These are phyloP conservation scores for Pachydiplax longipennis DNA, from an alignment of 2,888 invertebrate species.

Conservation along the genomic window DNA sequence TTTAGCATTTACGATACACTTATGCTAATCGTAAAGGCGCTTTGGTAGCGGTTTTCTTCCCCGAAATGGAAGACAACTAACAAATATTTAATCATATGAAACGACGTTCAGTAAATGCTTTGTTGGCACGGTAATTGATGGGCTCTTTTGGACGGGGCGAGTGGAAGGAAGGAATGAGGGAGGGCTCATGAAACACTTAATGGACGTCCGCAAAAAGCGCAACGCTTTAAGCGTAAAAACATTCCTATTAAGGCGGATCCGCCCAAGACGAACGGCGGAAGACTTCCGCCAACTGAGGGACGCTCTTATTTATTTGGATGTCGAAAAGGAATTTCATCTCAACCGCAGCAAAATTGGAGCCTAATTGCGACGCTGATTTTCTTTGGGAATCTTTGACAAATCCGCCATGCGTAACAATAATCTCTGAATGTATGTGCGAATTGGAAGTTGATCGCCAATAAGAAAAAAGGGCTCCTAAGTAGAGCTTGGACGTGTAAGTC, in stretches of 20 bases:
- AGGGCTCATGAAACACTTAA: not conserved
- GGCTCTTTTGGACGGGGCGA: not conserved
- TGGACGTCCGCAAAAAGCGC: not conserved
- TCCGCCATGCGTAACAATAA: too few relatives aligned
- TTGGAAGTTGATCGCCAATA: too few relatives aligned
- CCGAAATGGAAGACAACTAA: not conserved
- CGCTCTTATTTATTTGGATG: too few relatives aligned
- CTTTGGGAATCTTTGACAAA: too few relatives aligned
- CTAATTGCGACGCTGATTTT: too few relatives aligned
- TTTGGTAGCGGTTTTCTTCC: not conserved
- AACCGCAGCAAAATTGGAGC: too few relatives aligned
- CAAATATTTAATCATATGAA: not conserved
- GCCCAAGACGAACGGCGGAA: too few relatives aligned
- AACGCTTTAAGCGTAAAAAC: not conserved
- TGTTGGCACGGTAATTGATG: not conserved
- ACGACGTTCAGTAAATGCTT: not conserved
- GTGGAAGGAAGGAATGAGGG: not conserved
- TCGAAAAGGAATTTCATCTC: too few relatives aligned
- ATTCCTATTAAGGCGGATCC: not conserved
- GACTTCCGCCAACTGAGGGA: too few relatives aligned
- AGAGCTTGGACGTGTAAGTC: too few relatives aligned
- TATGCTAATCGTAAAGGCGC: not conserved
- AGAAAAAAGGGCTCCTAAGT: too few relatives aligned
- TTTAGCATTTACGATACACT: not conserved
- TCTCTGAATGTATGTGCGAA: too few relatives aligned